Evolutionary conservation across 2,113 vertebrate species (phyloP).

Genomic region (Boulengeromyrus knoepffleri): DNA sequence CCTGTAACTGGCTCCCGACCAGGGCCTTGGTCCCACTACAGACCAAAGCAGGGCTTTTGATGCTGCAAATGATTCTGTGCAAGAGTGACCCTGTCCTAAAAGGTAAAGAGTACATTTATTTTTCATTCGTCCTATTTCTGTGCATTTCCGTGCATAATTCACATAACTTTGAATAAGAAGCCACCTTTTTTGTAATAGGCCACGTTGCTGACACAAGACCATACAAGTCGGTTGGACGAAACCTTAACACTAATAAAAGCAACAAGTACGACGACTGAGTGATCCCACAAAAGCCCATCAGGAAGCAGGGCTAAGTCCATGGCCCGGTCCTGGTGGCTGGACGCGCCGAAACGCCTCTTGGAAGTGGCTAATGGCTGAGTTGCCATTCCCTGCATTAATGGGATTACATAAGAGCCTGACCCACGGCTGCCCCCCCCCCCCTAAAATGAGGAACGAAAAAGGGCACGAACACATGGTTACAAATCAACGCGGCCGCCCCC

Average conservation of each 20-base stretch:
- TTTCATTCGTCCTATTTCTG: neutral
- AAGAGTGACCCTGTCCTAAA: neutral
- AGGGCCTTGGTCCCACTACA: neutral
- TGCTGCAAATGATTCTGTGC: neutral
- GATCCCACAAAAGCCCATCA: neutral
- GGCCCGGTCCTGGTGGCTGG: neutral
- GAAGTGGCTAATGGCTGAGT: conserved; percentile 13
- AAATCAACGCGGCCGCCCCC: conserved; percentile 18
- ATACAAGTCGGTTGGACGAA: neutral
- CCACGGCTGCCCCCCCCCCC: conserved; percentile 34
- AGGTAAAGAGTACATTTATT: neutral
- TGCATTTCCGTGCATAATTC: neutral
- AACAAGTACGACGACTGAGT: conserved; percentile 7
- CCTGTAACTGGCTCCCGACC: conserved; percentile 11
- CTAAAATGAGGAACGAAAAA: conserved; percentile 39
- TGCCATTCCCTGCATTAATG: conserved; percentile 44
- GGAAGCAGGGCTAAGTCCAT: conserved; percentile 6
- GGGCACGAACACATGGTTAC: neutral
- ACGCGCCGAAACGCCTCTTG: neutral
- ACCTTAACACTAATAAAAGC: neutral
- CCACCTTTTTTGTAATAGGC: neutral
- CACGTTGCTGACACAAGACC: neutral
- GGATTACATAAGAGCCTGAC: conserved; percentile 54
- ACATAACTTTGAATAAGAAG: neutral
- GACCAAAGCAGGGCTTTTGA: neutral